Evolutionary conservation across 2,888 invertebrate species (phyloP), one percentile per base, ranked within the genome.

Genomic region (Imbricaverruca yamaguchii): DNA sequence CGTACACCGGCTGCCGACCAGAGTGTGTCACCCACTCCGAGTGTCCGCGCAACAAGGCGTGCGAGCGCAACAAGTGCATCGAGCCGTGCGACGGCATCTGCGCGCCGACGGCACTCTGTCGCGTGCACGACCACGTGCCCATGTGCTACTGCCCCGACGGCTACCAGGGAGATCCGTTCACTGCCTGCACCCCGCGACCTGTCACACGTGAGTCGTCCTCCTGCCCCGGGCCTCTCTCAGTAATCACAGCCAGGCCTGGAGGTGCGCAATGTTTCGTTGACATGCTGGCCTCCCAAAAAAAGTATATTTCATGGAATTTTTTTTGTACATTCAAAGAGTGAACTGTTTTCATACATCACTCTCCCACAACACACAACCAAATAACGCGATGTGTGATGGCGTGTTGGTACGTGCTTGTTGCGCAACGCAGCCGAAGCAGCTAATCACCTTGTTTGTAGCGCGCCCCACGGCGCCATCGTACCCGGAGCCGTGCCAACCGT

Each of bases 11-110:
- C 77, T 94, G 94, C 90, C 93, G 84, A 92, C 93, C 94, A 85
- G 93, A 94, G 88, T 94, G 95, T 86, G 91, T 93, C 84, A 91
- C 93, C 82, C 94, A 94, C 86, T 92, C 93, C 0, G 94, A 95
- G 87, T 95, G 95, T 86, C 86, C 90, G 93, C 87, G 90, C 92
- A 84, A 83, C 81, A 94, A 94, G n/a, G 94, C 93, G 21, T 95
- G 95, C 85, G 91, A 94, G 59, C 92, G 92, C 84, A 93, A 80
- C 25, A 59, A 82, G 81, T 94, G 94, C 85, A 88, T 87, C 82
- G 92, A 94, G 86, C 93, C 93, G 39, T 94, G 94, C 86, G 88
- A 90, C 3, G 92, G 92, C 80, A 91, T 91, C 25, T 74, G 55
- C 94, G 86, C 91, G 91, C 23, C 92, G 93, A 10, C 95, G 94